A percentile compares a stretch with the other conserved stretches of the same genome.
Evolutionary conservation across 2,113 vertebrate genomes (phyloP).

Genomic region (Aspidoscelis tigris): DNA sequence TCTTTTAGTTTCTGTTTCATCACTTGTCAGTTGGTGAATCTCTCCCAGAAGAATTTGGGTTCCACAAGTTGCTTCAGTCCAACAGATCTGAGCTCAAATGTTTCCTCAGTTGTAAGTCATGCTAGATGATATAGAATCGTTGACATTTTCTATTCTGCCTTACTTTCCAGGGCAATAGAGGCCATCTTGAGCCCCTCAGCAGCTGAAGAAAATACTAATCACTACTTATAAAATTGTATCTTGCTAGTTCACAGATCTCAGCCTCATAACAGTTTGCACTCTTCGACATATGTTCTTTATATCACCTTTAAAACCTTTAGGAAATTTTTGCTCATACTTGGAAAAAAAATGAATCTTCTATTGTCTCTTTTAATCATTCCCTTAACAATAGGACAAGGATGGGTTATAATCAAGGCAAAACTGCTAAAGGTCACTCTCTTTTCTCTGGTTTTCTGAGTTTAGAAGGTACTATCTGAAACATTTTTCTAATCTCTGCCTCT

Average conservation of each 20-base stretch:
- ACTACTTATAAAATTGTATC: background rate
- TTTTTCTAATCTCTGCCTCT: conserved; percentile 63
- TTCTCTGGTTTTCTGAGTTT: conserved; percentile 28
- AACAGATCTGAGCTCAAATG: background rate
- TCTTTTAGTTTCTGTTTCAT: no score
- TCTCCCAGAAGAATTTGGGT: background rate
- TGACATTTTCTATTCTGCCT: background rate
- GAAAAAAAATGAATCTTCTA: fast-evolving
- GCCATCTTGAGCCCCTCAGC: background rate
- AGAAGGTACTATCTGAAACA: conserved; percentile 33
- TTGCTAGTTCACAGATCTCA: background rate
- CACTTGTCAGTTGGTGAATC: no score
- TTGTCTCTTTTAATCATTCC: fast-evolving
- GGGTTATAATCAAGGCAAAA: conserved; percentile 14
- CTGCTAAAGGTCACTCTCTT: background rate
- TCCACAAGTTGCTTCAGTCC: background rate
- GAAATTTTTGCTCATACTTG: background rate
- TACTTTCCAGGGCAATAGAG: background rate
- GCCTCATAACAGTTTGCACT: background rate
- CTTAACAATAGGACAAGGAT: background rate
- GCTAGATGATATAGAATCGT: background rate
- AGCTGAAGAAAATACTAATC: background rate
- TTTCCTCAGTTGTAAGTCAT: background rate
- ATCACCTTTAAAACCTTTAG: background rate
- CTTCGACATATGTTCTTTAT: background rate